A percentile compares a stretch with the other conserved stretches of the same genome.
Evolutionary conservation across 2,113 vertebrate genomes (phyloP).

Genomic region (Elephantulus edwardii): DNA sequence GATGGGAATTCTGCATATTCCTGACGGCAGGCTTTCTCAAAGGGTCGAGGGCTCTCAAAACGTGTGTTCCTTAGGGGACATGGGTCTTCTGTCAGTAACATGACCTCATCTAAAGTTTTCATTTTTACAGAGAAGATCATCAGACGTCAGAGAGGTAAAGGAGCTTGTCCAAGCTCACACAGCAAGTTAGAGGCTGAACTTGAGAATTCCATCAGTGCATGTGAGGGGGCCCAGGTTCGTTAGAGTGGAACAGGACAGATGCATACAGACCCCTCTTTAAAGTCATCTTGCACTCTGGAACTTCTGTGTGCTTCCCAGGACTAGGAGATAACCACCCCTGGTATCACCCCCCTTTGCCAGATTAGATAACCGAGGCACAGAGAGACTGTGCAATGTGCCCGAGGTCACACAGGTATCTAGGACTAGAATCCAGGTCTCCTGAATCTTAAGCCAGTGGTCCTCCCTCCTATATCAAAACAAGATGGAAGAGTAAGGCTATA

Average conservation of each 20-base stretch:
- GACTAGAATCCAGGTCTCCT: slow-evolving; percentile 77
- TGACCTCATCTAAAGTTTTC: background rate
- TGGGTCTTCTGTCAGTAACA: background rate
- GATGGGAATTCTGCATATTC: background rate
- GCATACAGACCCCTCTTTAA: background rate
- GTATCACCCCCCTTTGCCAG: slow-evolving; percentile 39
- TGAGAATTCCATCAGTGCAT: background rate
- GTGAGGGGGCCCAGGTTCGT: background rate
- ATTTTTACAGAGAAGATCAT: background rate
- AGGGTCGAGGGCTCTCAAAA: background rate
- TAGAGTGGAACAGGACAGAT: background rate
- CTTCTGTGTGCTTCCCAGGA: background rate
- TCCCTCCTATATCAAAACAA: slow-evolving; percentile 28
- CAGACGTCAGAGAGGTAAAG: slow-evolving; percentile 41
- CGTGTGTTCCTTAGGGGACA: background rate
- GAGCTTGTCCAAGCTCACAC: slow-evolving; percentile 24
- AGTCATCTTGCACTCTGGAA: background rate
- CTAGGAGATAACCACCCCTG: background rate
- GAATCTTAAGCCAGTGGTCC: slow-evolving; percentile 57
- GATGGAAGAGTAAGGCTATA: background rate
- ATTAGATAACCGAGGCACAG: slow-evolving; percentile 71
- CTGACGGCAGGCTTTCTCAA: background rate
- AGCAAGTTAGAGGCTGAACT: slow-evolving; percentile 44
- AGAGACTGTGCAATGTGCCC: slow-evolving; percentile 56
- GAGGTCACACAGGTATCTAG: slow-evolving; percentile 68